Percentiles rank a stretch among this genome's conserved stretches.
These are phyloP conservation scores for Procavia capensis DNA, from an alignment of 2,113 vertebrate genomes.

Conservation along the genomic window DNA sequence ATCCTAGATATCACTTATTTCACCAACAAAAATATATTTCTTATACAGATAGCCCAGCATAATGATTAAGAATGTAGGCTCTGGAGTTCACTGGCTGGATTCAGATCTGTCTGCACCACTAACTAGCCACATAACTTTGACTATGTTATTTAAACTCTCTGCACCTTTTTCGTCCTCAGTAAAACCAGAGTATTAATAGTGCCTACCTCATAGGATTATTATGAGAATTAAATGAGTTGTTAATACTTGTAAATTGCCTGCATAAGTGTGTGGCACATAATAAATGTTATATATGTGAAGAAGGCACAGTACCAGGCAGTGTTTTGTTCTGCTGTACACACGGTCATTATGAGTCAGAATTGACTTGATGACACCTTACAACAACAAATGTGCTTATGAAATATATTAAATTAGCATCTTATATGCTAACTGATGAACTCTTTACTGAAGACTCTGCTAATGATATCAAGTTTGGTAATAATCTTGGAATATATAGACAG, in stretches of 20 bases:
- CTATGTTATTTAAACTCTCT: background rate
- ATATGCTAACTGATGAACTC: conserved; percentile 12
- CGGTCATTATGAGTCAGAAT: too few relatives aligned
- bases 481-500: background rate
- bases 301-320: too few relatives aligned
- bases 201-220: background rate
- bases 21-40: background rate
- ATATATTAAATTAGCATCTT: background rate
- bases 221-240: conserved; percentile 23
- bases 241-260: conserved; percentile 22
- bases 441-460: background rate
- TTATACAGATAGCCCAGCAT: background rate
- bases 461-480: background rate
- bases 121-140: background rate
- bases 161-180: background rate
- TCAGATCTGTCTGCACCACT: background rate
- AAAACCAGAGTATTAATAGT: background rate
- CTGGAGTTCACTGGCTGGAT: background rate
- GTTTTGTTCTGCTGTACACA: too few relatives aligned
- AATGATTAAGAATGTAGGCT: background rate
- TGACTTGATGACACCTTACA: too few relatives aligned
- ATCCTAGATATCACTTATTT: conserved; percentile 33
- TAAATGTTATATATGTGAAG: background rate
- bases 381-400: background rate
- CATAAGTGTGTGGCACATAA: background rate